Base-by-base conservation (phyloP, 2,888 invertebrate genomes). In the Nymphalis c-album region DNA sequence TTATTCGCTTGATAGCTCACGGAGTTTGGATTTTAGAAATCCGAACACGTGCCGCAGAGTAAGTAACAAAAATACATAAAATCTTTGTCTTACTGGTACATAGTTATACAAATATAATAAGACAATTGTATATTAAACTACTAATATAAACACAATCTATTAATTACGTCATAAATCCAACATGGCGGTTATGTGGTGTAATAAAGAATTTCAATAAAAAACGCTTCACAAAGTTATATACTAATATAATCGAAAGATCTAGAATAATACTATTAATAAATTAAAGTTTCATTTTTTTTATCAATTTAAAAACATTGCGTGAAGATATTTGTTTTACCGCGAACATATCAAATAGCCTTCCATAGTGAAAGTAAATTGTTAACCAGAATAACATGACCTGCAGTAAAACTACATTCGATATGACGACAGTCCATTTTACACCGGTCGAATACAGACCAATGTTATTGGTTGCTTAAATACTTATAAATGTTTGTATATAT, bases 321-420 rank as follows among this genome's bases (percentile, higher is more conserved):
- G 60, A 70, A 70, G 64, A 45, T 70, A 70, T 70, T 67, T 70
- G 63, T 66, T 69, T 63, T 26, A 55, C 47, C 45, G 17, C 55
- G 40, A 31, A 60, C 59, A 45, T 40, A 66, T 46, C 64, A 67
- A 67, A 68, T 58, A 68, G 71, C 71, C 72, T 72, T 68, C 53
- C 63, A 20, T 51, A 66, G 72, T 71, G 72, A 72, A 72, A 72
- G 72, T 71, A 50, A 64, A 60, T 35, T 50, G 26, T 40, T 17
- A 8, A 35, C 72, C 63, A 71, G 45, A 53, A 63, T 47, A 64
- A 48, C 20, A 22, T 66, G 71, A 62, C 8, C 68, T 50, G 2
- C 26, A 40, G 17, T 18, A 18, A 10, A 58, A 10, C 53, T 6
- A 8, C 17, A 13, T 60, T 63, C 20, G 22, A 26, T 58, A 51